Evolutionary conservation across 2,888 invertebrate genomes (phyloP), one percentile per base, ranked within the genome.

Genomic region (Myathropa florea): DNA sequence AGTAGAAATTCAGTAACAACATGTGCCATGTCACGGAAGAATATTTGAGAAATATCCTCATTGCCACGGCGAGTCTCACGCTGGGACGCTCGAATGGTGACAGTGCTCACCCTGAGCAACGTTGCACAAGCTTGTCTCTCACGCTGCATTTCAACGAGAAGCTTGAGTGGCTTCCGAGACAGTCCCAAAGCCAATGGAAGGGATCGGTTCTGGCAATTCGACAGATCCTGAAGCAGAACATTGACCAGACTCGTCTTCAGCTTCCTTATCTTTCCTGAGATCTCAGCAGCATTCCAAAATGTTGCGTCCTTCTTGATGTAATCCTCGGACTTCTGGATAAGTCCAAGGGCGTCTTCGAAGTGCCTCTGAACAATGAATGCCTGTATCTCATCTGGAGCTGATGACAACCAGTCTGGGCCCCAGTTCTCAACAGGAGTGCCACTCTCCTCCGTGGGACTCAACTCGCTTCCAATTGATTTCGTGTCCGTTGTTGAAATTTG

Each of bases 301-400:
- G 89, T 90, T 0, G 89, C 90, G 39, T 91, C 90, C 2, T 90
- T 88, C 70, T 92, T 87, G 28, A 95, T 91, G 89, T 94, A 95
- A 6, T 94, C 93, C 84, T 94, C 94, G 0, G 95, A 94, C 89
- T 95, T 95, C 89, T 96, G 96, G 89, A 98, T 95, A 14, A 98
- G 93, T 88, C 95, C 95, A 88, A 97, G 96, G 0, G 98, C 98
- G 90, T 97, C 97, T 92, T 98, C 97, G 91, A 99, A 99, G 92
- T 98, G 97, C 89, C 99, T 95, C 93, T 99, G 98, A 0, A 98
- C 99, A 88, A 99, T 97, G 89, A 96, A 95, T 14, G 98, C 98
- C 93, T 99, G 98, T 73, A 99, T 93, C 92, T 99, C 98, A 92
- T 99, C 99, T 0, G 97, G 96, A 3, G 97, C 95, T 92, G 98